Base-by-base conservation (phyloP, 2,888 invertebrate genomes). In the Clitarchus hookeri region DNA sequence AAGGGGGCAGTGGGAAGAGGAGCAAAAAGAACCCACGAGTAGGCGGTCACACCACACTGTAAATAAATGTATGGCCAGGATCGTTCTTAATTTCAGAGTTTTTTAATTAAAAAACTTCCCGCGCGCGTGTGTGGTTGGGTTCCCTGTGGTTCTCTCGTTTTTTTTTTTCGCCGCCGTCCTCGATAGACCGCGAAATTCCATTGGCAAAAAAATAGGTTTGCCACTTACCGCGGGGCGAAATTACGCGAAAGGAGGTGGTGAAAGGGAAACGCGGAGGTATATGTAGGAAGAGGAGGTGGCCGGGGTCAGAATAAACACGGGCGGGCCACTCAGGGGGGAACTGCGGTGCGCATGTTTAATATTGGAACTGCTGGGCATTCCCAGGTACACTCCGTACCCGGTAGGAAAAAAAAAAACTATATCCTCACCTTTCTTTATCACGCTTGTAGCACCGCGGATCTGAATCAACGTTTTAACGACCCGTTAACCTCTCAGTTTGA, bases 41-140 rank as follows among this genome's bases (percentile, higher is more conserved):
- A 4, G 65, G 65, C 65, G 65, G 23, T 23, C 65, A 65, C 65
- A 23, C 65, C n/a, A 11, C 2, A 8, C 13, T 65, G 65, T 23
- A 65, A 65, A 65, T 65, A 65, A 65, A 65, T 65, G 65, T 65
- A 65, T n/a, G 65, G n/a, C 65, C n/a, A 23, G 65, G 65, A 65
- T 65, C 65, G 65, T 65, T 65, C 65, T 65, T 65, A 65, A 65
- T 65, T 65, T 65, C 65, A 65, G 65, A 65, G 65, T 65, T 65
- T 65, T 65, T 65, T 65, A 65, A 65, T 65, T 65, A 65, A 65
- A 65, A 65, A 65, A 65, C 65, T 65, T 65, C 65, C n/a, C 19
- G 23, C 65, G 65, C 12, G 8, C 65, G 65, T 65, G n/a, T 65
- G 65, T 23, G 65, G 65, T 65, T 23, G 65, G 65, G 65, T n/a